phyloP scores from a whole-genome alignment of 2,797 vertebrate genomes.

The Chaunax sp. region DNA sequence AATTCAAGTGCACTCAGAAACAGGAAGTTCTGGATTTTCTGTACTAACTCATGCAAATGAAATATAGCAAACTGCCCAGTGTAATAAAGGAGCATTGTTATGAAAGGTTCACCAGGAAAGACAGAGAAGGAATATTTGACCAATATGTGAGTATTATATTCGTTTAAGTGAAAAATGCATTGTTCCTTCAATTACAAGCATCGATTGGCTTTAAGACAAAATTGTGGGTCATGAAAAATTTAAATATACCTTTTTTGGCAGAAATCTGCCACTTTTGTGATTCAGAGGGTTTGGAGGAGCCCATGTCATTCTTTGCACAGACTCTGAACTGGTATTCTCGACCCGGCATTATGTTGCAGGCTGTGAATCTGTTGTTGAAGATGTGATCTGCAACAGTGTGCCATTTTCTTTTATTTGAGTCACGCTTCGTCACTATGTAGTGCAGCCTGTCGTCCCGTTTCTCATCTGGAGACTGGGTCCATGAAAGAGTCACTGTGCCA shows the following conservation, averaged over 20 bases:
- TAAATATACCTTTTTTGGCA: conserved; percentile 82
- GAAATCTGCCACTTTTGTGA: conserved; percentile 87
- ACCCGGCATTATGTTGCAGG: conserved; percentile 87
- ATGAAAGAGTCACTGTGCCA: conserved; percentile 89
- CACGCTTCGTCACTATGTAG: conserved; percentile 88
- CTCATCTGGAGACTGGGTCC: conserved; percentile 90
- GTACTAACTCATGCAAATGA: too few relatives aligned
- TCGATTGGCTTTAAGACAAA: background rate
- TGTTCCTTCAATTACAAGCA: background rate
- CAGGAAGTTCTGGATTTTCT: too few relatives aligned
- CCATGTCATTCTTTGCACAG: conserved; percentile 91
- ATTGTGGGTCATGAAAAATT: background rate
- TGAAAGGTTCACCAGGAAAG: too few relatives aligned
- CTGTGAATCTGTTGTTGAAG: conserved; percentile 92
- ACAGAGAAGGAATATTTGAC: too few relatives aligned
- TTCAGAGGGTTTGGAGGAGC: conserved; percentile 86
- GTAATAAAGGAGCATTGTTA: too few relatives aligned
- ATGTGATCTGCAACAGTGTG: conserved; percentile 84
- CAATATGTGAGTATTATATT: background rate
- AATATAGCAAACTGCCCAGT: too few relatives aligned
- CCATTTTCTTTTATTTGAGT: conserved; percentile 86
- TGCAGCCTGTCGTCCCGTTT: conserved; percentile 84
- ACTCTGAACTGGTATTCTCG: conserved; percentile 91
- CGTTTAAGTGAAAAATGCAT: too few relatives aligned
- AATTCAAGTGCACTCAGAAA: too few relatives aligned